Percentiles rank a stretch among this genome's conserved stretches.
Evolutionary conservation across 2,113 vertebrate genomes (phyloP).

Genomic region (Cathartes aura): DNA sequence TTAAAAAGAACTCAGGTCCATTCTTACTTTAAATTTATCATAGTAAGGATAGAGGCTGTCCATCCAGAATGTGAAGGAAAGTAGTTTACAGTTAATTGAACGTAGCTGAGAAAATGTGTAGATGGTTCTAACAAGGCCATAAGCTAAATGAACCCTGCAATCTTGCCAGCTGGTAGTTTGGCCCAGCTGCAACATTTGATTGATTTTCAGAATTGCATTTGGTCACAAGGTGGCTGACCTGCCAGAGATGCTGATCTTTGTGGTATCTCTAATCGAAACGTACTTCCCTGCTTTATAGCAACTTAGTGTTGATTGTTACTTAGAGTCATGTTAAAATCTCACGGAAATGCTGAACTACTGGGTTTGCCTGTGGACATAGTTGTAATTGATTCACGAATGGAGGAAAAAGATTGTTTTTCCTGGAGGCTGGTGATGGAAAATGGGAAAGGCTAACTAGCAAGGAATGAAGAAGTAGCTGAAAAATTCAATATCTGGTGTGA

Average conservation of each 20-base stretch:
- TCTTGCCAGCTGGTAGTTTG: not conserved
- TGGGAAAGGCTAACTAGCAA: not conserved
- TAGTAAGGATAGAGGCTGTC: not conserved
- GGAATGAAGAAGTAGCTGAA: not conserved
- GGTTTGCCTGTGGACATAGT: not conserved
- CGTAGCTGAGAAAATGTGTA: not conserved
- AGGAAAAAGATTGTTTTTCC: not conserved
- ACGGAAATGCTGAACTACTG: not conserved
- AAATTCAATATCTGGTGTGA: not conserved
- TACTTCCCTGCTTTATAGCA: not conserved
- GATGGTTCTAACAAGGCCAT: not conserved
- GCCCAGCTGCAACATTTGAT: not conserved
- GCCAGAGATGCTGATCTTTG: not conserved
- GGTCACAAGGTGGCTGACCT: not conserved
- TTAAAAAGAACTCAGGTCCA: not conserved
- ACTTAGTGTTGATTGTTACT: not conserved
- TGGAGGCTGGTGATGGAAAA: constrained; percentile 12
- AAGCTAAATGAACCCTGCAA: not conserved
- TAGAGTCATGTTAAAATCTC: not conserved
- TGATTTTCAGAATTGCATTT: not conserved
- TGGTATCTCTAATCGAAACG: not conserved
- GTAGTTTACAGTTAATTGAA: not conserved
- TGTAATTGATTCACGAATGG: not conserved
- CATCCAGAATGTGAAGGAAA: not conserved
- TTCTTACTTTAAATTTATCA: not conserved